Percentiles rank a stretch among this genome's conserved stretches.
Conservation (phyloP, 2,888 invertebrate genomes). For the Argyresthia albistria region DNA sequence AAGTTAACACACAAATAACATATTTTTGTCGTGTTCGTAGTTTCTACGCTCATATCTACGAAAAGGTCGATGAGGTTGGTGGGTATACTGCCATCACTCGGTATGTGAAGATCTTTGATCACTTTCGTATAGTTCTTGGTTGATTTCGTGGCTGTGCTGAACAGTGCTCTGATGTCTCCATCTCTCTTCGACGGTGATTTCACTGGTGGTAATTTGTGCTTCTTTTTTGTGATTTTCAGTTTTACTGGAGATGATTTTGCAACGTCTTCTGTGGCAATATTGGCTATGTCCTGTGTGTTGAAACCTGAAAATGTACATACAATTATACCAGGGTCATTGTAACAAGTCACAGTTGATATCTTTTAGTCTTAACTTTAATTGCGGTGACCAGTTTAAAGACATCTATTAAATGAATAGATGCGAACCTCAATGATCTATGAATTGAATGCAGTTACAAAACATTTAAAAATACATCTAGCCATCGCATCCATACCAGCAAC, state of each 20-base stretch:
- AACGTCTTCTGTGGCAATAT: constrained; percentile 22
- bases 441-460: too few relatives aligned
- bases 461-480: too few relatives aligned
- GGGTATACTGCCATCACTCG: constrained; percentile 41
- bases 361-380: too few relatives aligned
- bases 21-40: constrained; percentile 24
- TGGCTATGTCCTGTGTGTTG: constrained; percentile 25
- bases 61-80: constrained; percentile 46
- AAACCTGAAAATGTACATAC: constrained; percentile 25
- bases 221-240: constrained; percentile 35
- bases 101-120: constrained; percentile 46
- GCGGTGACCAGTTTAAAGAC: too few relatives aligned
- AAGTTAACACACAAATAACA: constrained; percentile 59
- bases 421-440: too few relatives aligned
- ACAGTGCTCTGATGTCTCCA: constrained; percentile 71
- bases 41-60: constrained; percentile 57
- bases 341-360: too few relatives aligned
- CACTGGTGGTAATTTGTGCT: constrained; percentile 22
- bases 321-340: too few relatives aligned
- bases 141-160: constrained; percentile 57
- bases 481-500: too few relatives aligned
- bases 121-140: constrained; percentile 58
- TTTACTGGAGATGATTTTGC: constrained; percentile 19
- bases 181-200: constrained; percentile 52
- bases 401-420: too few relatives aligned